Evolutionary conservation across 1,140 invertebrate genomes (phyloP).

Genomic region (Pemphigus obesinymphae): DNA sequence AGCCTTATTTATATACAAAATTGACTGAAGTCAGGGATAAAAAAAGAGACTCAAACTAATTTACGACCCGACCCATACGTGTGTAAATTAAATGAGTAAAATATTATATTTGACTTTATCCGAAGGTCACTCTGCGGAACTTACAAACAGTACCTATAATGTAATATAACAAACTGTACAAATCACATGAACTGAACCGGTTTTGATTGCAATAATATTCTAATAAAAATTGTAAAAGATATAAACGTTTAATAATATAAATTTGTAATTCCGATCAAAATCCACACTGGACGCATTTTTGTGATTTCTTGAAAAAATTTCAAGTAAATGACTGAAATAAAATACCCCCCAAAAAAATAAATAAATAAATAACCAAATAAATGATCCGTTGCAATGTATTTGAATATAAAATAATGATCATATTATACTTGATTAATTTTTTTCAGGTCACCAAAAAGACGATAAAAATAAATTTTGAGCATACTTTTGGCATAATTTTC

Average conservation of each 20-base stretch:
- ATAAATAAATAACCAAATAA: too few species aligned
- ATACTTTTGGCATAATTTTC: too few species aligned
- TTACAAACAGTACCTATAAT: background rate
- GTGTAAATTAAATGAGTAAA: slow-evolving; percentile 10
- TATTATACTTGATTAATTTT: too few species aligned
- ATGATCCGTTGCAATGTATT: too few species aligned
- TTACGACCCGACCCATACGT: background rate
- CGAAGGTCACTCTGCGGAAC: slow-evolving; percentile 9
- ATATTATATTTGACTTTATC: slow-evolving; percentile 29
- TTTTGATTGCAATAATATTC: background rate
- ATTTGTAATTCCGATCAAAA: background rate
- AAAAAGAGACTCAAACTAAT: too few species aligned
- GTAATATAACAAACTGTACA: background rate
- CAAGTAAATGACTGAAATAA: too few species aligned
- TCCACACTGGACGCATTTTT: background rate
- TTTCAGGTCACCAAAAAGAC: too few species aligned
- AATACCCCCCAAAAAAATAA: too few species aligned
- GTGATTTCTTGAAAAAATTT: background rate
- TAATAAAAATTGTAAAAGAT: background rate
- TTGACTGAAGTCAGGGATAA: too few species aligned
- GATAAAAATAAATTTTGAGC: too few species aligned
- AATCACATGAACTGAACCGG: background rate
- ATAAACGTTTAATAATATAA: background rate
- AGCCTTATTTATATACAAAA: too few species aligned
- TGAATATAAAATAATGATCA: too few species aligned